Evolutionary conservation across 1,140 invertebrate species (phyloP), one percentile per base, ranked within the genome.

Genomic region (Pseudomyrmex sp.): DNA sequence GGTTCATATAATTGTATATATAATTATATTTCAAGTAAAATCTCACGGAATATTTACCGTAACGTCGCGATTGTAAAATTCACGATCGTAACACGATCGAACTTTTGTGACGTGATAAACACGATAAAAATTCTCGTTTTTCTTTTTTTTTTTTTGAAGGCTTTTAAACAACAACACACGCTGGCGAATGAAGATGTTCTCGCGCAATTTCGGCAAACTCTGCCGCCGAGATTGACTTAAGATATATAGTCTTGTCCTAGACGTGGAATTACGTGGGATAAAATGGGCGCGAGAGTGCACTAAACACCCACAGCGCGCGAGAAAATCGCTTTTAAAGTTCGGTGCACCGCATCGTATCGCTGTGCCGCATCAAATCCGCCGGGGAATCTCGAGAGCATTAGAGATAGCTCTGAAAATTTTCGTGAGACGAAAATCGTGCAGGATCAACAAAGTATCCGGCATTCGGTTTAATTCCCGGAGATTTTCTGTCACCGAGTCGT

Each of bases 311-410:
- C 26, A 26, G 26, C 26, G 26, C 26, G 44, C 35, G 56, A 74
- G 56, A 62, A 74, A 62, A 74, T 74, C 44, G 56, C 44, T 74
- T 74, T 74, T 74, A 74, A 62, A 74, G 72, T 74, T 74, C 56
- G 56, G 56, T 18, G 18, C 18, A 20, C 35, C 13, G 15, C 62
- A 44, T 20, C 20, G 9, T 8, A 35, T 35, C 35, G 35, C 4
- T 35, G 35, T 7, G 35, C 12, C 18, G 18, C 56, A 74, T 74
- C 13, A 74, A 62, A 74, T 74, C 62, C 62, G 18, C 56, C 48
- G 13, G 7, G 26, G 44, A 10, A 13, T 73, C 35, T 44, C 35
- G 59, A 48, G 9, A 44, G 0, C 54, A 35, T 35, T 35, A 35
- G 18, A 73, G 52, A 26, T 46, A 13, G 9, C 35, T 74, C 56